Conservation (phyloP, 2,888 invertebrate genomes). For the Thumatha senex region DNA sequence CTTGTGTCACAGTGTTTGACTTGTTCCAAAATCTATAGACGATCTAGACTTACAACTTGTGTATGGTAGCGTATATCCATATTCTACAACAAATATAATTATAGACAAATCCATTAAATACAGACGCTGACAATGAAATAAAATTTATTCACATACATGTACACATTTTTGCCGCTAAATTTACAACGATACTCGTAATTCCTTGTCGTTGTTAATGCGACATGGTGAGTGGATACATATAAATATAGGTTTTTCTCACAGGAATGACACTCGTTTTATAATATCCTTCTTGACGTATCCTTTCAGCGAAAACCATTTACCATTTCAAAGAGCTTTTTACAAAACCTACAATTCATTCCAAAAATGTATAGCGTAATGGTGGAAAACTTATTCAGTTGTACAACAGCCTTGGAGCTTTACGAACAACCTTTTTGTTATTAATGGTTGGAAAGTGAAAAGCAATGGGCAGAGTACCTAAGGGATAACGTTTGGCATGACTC, state of each 20-base stretch:
- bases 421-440: constrained; percentile 33
- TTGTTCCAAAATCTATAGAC: too few species aligned
- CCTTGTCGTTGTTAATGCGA: background rate
- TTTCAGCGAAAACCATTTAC: background rate
- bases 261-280: constrained; percentile 2
- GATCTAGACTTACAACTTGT: too few species aligned
- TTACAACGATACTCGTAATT: background rate
- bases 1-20: too few species aligned
- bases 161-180: background rate
- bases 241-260: background rate
- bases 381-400: constrained; percentile 12
- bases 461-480: constrained; percentile 9
- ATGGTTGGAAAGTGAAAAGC: constrained; percentile 36
- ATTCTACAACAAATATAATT: too few species aligned
- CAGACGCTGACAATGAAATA: too few species aligned
- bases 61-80: too few species aligned
- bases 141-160: too few species aligned
- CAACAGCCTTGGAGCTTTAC: constrained; percentile 2
- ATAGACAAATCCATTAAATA: too few species aligned
- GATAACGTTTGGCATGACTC: constrained; percentile 8
- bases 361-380: constrained; percentile 13
- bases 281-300: background rate
- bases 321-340: constrained; percentile 5
- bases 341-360: constrained; percentile 11
- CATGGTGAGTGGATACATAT: background rate